A percentile compares a stretch with the other conserved stretches of the same genome.
These are phyloP conservation scores for Dissostichus mawsoni DNA, from an alignment of 2,113 vertebrate species.

Conservation along the genomic window DNA sequence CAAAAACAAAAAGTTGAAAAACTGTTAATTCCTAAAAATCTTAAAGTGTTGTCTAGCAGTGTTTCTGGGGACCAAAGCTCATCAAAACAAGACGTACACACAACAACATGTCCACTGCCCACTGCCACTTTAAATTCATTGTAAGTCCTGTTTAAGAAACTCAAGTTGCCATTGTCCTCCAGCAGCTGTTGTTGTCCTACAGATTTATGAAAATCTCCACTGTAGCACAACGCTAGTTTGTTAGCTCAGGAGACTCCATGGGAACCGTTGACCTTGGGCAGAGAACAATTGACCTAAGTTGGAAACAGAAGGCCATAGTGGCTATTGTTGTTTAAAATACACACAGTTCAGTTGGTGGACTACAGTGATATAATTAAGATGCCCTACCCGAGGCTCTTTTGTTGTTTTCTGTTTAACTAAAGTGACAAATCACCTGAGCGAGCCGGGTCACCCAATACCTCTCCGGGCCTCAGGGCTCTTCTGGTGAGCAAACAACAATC, in stretches of 20 bases:
- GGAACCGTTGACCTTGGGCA: constrained; percentile 23
- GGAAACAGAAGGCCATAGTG: constrained; percentile 11
- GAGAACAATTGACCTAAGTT: constrained; percentile 41
- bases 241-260: constrained; percentile 31
- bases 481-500: constrained; percentile 80
- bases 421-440: constrained; percentile 82
- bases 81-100: not conserved
- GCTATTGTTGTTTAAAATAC: constrained; percentile 48
- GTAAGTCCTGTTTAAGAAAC: not conserved
- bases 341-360: constrained; percentile 54
- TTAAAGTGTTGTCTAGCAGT: not conserved
- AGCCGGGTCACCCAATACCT: constrained; percentile 78
- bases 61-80: not conserved
- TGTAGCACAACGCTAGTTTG: constrained; percentile 46
- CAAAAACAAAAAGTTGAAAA: too few species aligned
- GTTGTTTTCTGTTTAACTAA: constrained; percentile 79
- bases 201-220: constrained; percentile 60
- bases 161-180: not conserved
- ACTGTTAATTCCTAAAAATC: too few species aligned
- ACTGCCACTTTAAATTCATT: not conserved
- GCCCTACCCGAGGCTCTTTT: constrained; percentile 62
- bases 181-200: constrained; percentile 57
- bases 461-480: constrained; percentile 48
- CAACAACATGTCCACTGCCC: not conserved
- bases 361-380: constrained; percentile 81